Evolutionary conservation across 2,113 vertebrate species (phyloP).

Genomic region (Amphiprion ocellaris): DNA sequence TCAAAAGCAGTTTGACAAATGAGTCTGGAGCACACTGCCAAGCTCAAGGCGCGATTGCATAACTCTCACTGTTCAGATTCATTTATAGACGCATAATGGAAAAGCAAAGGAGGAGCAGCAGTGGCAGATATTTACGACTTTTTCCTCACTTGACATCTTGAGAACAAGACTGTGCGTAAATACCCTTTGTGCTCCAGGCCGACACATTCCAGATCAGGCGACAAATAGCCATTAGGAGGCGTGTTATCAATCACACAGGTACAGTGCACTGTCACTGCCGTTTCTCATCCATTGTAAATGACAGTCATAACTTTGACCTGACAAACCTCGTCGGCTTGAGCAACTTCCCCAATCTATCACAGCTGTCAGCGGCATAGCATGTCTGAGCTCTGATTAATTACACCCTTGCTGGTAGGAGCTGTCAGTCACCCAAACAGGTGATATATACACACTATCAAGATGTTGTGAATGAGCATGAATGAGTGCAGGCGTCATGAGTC

Average conservation of each 20-base stretch:
- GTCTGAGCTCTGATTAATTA: slow-evolving; percentile 81
- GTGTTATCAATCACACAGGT: slow-evolving; percentile 66
- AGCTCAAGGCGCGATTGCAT: slow-evolving; percentile 39
- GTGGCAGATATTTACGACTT: slow-evolving; percentile 1
- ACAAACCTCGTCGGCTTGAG: slow-evolving; percentile 77
- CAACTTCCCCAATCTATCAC: slow-evolving; percentile 81
- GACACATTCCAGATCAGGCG: slow-evolving; percentile 67
- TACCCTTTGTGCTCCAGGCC: slow-evolving; percentile 48
- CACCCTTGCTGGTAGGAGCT: slow-evolving; percentile 67
- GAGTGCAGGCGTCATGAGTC: slow-evolving; percentile 57
- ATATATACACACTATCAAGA: slow-evolving; percentile 59
- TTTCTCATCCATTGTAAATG: slow-evolving; percentile 69
- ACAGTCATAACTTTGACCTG: slow-evolving; percentile 72
- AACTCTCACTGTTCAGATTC: slow-evolving; percentile 39
- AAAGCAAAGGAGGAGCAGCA: slow-evolving; percentile 28
- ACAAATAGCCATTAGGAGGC: slow-evolving; percentile 69
- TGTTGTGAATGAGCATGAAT: slow-evolving; percentile 71
- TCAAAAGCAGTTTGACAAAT: slow-evolving; percentile 55
- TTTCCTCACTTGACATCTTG: slow-evolving; percentile 23
- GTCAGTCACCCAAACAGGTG: slow-evolving; percentile 72
- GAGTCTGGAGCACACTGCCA: slow-evolving; percentile 40
- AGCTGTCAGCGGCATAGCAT: slow-evolving; percentile 74
- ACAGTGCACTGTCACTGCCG: slow-evolving; percentile 66
- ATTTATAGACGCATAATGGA: slow-evolving; percentile 37
- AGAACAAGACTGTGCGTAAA: slow-evolving; percentile 56